A percentile compares a stretch with the other conserved stretches of the same genome.
phyloP scores from a whole-genome alignment of 2,113 vertebrate species.

The Corythoichthys haematopterus region DNA sequence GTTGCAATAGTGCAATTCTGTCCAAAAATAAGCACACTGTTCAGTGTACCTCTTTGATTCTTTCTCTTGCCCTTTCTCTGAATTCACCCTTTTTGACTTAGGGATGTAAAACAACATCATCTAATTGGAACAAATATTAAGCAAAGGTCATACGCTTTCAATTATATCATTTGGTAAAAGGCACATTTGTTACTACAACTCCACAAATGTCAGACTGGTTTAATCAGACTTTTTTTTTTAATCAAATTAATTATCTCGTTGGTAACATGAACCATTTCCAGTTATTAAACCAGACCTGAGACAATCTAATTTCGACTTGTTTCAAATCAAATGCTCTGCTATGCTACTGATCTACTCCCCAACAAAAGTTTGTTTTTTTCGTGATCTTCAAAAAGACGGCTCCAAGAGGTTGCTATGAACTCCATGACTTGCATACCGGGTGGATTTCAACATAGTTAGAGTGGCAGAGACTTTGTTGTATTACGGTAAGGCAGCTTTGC shows the following conservation, averaged over 20 bases:
- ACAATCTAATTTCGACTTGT: neutral
- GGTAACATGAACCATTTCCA: neutral
- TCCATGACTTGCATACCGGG: neutral
- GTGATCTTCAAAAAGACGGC: neutral
- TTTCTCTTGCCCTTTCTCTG: neutral
- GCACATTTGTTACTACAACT: neutral
- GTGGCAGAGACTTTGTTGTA: neutral
- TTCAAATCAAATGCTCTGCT: constrained; percentile 12
- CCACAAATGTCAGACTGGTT: neutral
- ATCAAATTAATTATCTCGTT: neutral
- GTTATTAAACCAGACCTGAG: neutral
- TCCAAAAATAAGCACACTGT: neutral
- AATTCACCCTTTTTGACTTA: neutral
- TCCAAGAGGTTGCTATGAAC: neutral
- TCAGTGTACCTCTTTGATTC: neutral
- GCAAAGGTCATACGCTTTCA: neutral
- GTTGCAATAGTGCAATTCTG: neutral
- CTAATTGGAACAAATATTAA: neutral
- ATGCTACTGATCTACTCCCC: constrained; percentile 8
- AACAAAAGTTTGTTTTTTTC: neutral
- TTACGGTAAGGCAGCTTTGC: neutral
- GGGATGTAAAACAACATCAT: neutral
- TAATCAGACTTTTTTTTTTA: neutral
- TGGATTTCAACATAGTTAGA: neutral
- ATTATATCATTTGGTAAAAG: neutral